phyloP scores from a whole-genome alignment of 2,113 vertebrate species.

The Dipodomys stephensi region DNA sequence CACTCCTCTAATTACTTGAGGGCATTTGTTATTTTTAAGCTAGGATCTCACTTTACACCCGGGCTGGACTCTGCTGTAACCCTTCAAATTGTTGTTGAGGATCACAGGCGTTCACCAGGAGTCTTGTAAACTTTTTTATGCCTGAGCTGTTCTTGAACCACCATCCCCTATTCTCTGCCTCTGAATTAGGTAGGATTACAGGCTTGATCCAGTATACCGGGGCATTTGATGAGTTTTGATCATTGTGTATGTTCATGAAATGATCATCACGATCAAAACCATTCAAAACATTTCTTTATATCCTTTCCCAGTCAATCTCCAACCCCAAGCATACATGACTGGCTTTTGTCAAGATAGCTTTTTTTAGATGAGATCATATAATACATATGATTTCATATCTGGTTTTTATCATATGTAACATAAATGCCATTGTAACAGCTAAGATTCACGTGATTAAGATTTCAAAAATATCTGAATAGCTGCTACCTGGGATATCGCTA shows the following conservation, averaged over 20 bases:
- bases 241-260: not conserved
- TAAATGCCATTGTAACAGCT: conserved; percentile 14
- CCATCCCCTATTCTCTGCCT: too few relatives aligned
- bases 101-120: too few relatives aligned
- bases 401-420: conserved; percentile 17
- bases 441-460: not conserved
- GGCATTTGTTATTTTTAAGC: too few relatives aligned
- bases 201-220: too few relatives aligned
- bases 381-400: not conserved
- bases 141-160: too few relatives aligned
- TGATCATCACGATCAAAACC: not conserved
- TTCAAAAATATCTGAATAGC: not conserved
- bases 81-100: too few relatives aligned
- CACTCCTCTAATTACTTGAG: too few relatives aligned
- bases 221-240: not conserved
- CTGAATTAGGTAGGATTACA: too few relatives aligned
- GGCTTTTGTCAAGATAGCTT: not conserved
- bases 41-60: too few relatives aligned
- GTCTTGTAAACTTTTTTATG: too few relatives aligned
- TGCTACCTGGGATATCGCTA: not conserved
- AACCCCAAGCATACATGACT: not conserved
- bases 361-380: not conserved
- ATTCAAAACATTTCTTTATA: not conserved
- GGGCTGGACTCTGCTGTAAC: too few relatives aligned
- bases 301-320: not conserved